Conservation (phyloP, 2,888 invertebrate genomes). For the Aphrophora alni region DNA sequence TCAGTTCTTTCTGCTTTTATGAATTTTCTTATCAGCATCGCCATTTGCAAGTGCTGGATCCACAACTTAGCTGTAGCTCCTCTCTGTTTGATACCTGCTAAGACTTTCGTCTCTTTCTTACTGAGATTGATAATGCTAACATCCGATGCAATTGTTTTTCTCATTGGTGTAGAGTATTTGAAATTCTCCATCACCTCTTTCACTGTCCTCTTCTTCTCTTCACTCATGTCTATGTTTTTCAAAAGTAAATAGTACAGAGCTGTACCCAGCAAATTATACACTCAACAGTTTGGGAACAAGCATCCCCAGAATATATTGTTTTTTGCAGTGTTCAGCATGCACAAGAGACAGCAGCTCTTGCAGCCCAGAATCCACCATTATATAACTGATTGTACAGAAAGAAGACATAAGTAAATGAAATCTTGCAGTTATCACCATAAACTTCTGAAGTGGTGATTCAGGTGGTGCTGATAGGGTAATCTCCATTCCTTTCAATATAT, state of each 20-base stretch:
- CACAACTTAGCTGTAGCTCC: constrained; percentile 3
- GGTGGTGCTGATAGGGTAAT: constrained; percentile 32
- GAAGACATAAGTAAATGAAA: constrained; percentile 55
- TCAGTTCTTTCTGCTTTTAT: constrained; percentile 9
- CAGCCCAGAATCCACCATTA: constrained; percentile 56
- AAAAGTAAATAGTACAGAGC: neutral
- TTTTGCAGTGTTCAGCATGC: constrained; percentile 48
- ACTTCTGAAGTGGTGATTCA: neutral
- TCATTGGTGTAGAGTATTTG: neutral
- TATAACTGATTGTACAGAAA: constrained; percentile 53
- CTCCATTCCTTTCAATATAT: constrained; percentile 46
- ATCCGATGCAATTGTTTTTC: neutral
- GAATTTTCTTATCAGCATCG: neutral
- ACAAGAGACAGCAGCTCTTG: constrained; percentile 52
- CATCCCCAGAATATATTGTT: constrained; percentile 3
- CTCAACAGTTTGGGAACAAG: neutral
- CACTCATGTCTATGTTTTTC: neutral
- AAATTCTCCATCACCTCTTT: neutral
- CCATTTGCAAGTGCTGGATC: neutral
- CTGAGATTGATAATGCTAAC: neutral
- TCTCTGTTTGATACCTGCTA: neutral
- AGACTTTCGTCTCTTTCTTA: neutral
- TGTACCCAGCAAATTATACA: neutral
- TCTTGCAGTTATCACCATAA: constrained; percentile 52
- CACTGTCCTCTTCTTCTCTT: neutral